Evolutionary conservation across 1,140 invertebrate species (phyloP), one percentile per base, ranked within the genome.

Genomic region (Elysia chlorotica): DNA sequence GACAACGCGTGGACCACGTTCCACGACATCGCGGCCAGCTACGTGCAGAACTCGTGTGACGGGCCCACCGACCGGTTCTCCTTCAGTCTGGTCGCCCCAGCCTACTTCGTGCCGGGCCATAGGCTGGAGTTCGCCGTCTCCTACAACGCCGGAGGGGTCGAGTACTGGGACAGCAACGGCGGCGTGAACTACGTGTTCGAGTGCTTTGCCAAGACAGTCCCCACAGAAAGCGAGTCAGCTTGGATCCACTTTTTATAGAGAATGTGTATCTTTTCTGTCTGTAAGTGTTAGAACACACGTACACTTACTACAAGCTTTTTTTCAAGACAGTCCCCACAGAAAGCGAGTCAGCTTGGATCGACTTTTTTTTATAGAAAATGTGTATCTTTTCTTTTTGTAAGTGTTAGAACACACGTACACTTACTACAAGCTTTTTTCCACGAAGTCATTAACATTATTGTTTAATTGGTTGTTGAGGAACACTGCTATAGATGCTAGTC

Each of bases 101-200:
- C 75, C 0, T 77, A 78, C 41, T 87, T 96, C 76, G 86, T 89
- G 10, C 89, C 93, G 2, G 94, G 94, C 0, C 91, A 93, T 76
- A 90, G 91, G 53, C 82, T 97, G 14, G 92, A 95, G 83, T 92
- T 97, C 73, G 95, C 95, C 1, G 90, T 96, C 4, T 90, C 93
- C 35, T 97, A 94, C 86, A 91, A 93, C 80, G 93, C 92, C 73
- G 92, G 92, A 79, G 94, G 93, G 2, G 48, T 23, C 0, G 90
- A 91, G 71, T 95, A 92, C 87, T 98, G 96, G 96, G 95, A 97
- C 85, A 97, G 92, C 86, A 97, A 97, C 80, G 87, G 88, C 66
- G 93, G 94, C 21, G 87, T 87, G 25, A 97, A 97, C 88, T 97
- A 97, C 84, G 76, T 76, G 2, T 81, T 87, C 65, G 79, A 82